These are phyloP conservation scores for Speoplatyrhinus poulsoni DNA, from an alignment of 2,113 vertebrate genomes.

Conservation along the genomic window DNA sequence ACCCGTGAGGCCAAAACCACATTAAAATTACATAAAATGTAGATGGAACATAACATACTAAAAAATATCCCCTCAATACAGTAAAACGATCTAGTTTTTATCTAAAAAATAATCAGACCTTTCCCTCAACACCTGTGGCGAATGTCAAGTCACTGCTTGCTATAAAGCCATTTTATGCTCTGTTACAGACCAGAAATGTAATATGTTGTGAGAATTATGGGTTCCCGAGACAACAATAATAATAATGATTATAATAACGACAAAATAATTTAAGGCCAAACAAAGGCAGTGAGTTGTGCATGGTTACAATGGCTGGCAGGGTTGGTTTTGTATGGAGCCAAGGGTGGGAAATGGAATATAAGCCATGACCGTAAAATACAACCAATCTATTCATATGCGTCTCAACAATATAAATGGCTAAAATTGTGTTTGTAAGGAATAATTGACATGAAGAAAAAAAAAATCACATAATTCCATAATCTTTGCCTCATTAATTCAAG, in stretches of 20 bases:
- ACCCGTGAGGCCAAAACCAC: no score
- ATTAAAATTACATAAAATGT: no score
- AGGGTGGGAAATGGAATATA: conserved; percentile 1
- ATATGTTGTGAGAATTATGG: conserved; percentile 29
- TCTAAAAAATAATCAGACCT: not conserved
- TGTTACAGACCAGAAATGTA: conserved; percentile 30
- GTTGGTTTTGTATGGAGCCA: conserved; percentile 15
- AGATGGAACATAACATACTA: no score
- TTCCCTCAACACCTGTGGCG: not conserved
- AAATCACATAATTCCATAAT: not conserved
- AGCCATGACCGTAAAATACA: conserved; percentile 1
- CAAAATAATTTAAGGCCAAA: conserved; percentile 25
- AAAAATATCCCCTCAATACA: no score
- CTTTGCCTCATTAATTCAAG: not conserved
- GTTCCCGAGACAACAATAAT: conserved; percentile 30
- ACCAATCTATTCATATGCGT: not conserved
- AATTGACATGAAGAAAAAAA: not conserved
- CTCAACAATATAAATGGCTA: not conserved
- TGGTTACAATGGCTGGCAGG: conserved; percentile 18
- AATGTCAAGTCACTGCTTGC: conserved; percentile 11
- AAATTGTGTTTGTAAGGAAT: not conserved
- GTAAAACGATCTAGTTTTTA: no score
- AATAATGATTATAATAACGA: conserved; percentile 25
- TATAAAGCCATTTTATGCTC: conserved; percentile 39
- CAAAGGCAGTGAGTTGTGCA: conserved; percentile 4